Percentiles rank a stretch among this genome's conserved stretches.
Evolutionary conservation across 2,797 vertebrate genomes (phyloP).

Genomic region (Siniperca obscura): DNA sequence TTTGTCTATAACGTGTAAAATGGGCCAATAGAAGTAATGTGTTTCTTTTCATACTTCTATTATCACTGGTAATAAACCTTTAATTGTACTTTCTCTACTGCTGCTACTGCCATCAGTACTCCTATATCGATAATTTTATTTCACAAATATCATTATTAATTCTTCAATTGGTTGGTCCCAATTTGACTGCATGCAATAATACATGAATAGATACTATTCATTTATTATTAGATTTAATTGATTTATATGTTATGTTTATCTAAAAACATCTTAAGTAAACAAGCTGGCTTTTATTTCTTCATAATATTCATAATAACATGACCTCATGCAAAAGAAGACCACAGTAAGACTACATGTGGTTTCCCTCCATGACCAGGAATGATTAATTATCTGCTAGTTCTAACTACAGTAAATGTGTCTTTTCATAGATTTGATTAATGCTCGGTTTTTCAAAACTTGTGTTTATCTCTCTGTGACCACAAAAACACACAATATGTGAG

Average conservation of each 20-base stretch:
- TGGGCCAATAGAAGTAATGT: neutral
- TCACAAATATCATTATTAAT: neutral
- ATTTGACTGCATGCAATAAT: neutral
- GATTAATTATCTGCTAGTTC: neutral
- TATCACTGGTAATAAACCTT: neutral
- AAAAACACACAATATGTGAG: conserved; percentile 35
- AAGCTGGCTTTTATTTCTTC: neutral
- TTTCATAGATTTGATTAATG: conserved; percentile 22
- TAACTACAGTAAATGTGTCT: neutral
- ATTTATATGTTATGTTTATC: neutral
- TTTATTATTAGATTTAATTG: too few species aligned
- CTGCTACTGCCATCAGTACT: neutral
- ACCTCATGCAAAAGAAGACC: neutral
- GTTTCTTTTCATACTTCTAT: neutral
- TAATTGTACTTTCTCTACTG: neutral
- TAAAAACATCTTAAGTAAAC: neutral
- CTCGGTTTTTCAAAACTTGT: neutral
- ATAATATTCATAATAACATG: neutral
- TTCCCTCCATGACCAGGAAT: neutral
- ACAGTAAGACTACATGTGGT: neutral
- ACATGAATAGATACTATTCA: neutral
- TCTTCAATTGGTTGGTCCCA: neutral
- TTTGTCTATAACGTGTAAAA: neutral
- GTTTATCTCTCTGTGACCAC: conserved; percentile 3
- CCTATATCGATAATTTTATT: neutral